A percentile compares a stretch with the other conserved stretches of the same genome.
Evolutionary conservation across 2,113 vertebrate species (phyloP).

Genomic region (Nothoprocta perdicaria): DNA sequence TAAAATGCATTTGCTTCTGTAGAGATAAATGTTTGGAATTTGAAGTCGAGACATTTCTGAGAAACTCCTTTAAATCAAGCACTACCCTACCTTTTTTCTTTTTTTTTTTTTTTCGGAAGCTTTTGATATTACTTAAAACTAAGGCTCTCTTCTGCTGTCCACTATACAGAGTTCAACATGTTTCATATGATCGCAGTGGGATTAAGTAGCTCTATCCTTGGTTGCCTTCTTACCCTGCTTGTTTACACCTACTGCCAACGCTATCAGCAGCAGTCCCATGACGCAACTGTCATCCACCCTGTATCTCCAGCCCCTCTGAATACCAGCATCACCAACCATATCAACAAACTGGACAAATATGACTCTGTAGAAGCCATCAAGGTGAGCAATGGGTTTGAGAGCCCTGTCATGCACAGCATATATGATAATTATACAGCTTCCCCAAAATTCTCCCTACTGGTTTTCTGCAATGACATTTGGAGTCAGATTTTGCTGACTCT

Average conservation of each 20-base stretch:
- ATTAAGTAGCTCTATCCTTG: slow-evolving; percentile 94
- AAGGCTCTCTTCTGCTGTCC: neutral
- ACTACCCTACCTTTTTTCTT: neutral
- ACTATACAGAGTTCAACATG: slow-evolving; percentile 90
- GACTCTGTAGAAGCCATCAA: slow-evolving; percentile 97
- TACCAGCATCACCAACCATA: slow-evolving; percentile 98
- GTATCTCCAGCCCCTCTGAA: slow-evolving; percentile 93
- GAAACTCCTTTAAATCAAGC: neutral
- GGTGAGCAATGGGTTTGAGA: slow-evolving; percentile 71
- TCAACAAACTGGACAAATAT: slow-evolving; percentile 98
- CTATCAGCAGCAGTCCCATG: slow-evolving; percentile 94
- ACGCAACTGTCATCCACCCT: slow-evolving; percentile 96
- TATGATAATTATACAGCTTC: neutral
- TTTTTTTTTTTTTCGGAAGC: neutral
- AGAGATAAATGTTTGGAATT: neutral
- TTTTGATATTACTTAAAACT: neutral
- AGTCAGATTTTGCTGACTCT: neutral
- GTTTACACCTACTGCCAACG: slow-evolving; percentile 96
- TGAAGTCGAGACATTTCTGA: neutral
- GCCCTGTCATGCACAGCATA: rapidly evolving
- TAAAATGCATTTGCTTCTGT: neutral
- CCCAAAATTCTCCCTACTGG: neutral
- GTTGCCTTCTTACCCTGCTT: slow-evolving; percentile 93
- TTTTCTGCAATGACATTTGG: neutral
- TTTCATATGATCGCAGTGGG: slow-evolving; percentile 98